Conservation (phyloP, 2,888 invertebrate species). For the Unio delphinus region DNA sequence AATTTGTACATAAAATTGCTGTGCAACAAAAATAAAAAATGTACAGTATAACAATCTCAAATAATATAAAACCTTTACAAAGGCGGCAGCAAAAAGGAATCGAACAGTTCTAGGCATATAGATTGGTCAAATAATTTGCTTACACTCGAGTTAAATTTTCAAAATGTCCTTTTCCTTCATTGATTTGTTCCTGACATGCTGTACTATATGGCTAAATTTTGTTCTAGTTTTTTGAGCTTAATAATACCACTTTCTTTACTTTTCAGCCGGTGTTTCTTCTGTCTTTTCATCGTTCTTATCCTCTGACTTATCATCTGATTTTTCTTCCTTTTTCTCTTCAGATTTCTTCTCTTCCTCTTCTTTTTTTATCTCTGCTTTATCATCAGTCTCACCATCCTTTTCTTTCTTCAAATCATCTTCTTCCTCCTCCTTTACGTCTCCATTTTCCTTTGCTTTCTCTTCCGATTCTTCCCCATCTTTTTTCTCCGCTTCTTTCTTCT, state of each 20-base stretch:
- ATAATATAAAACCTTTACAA: too few species aligned
- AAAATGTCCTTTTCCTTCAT: too few species aligned
- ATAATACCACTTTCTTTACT: slow-evolving; percentile 19
- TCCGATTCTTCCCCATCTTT: slow-evolving; percentile 31
- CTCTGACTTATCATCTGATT: slow-evolving; percentile 30
- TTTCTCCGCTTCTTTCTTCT: slow-evolving; percentile 26
- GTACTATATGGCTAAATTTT: not conserved
- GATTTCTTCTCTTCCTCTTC: slow-evolving; percentile 28
- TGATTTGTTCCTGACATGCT: not conserved
- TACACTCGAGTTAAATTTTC: too few species aligned
- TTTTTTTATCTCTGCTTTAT: slow-evolving; percentile 31
- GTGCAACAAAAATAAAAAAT: too few species aligned
- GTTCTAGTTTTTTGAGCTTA: slow-evolving; percentile 10
- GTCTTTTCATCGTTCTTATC: slow-evolving; percentile 31
- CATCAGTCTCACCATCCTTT: slow-evolving; percentile 24
- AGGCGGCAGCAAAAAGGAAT: too few species aligned
- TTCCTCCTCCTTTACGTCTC: slow-evolving; percentile 21
- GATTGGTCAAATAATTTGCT: too few species aligned
- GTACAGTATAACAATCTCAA: too few species aligned
- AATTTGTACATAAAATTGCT: too few species aligned
- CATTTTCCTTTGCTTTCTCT: slow-evolving; percentile 16
- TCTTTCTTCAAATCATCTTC: slow-evolving; percentile 42
- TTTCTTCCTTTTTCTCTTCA: slow-evolving; percentile 26
- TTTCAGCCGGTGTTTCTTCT: slow-evolving; percentile 22
- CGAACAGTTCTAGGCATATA: too few species aligned